A percentile compares a stretch with the other conserved stretches of the same genome.
Conservation (phyloP, 2,888 invertebrate genomes). For the Odiellus spinosus region DNA sequence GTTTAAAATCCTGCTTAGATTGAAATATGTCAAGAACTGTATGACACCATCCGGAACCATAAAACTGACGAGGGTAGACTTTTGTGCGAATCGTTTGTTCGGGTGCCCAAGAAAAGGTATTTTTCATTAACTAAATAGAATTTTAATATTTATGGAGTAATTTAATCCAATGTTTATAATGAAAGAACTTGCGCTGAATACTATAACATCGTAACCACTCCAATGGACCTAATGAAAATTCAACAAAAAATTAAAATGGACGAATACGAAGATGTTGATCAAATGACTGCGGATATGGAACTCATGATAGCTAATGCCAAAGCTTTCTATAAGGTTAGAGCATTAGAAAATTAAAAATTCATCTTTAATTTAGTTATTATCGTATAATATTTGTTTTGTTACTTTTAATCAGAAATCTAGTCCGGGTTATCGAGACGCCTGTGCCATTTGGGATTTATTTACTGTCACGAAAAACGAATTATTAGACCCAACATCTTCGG, state of each 20-base stretch:
- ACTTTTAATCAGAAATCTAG: conserved; percentile 43
- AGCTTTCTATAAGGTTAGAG: conserved; percentile 64
- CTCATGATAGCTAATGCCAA: conserved; percentile 85
- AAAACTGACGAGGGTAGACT: conserved; percentile 82
- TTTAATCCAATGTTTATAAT: too few relatives aligned
- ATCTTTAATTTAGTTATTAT: conserved; percentile 6
- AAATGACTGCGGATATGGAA: conserved; percentile 75
- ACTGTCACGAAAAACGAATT: conserved; percentile 41
- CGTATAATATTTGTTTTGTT: conserved; percentile 1
- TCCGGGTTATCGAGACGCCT: conserved; percentile 75
- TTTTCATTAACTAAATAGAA: too few relatives aligned
- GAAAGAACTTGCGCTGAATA: conserved; percentile 28
- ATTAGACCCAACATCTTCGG: conserved; percentile 23
- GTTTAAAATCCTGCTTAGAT: conserved; percentile 22
- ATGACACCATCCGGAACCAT: conserved; percentile 73
- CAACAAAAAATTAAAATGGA: conserved; percentile 95
- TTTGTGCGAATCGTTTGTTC: conserved; percentile 82
- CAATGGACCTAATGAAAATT: conserved; percentile 85
- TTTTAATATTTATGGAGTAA: too few relatives aligned
- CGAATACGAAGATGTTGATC: conserved; percentile 85
- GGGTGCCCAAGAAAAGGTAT: conserved; percentile 82
- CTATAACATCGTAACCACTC: conserved; percentile 63
- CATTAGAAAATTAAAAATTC: neutral
- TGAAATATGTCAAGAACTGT: conserved; percentile 58
- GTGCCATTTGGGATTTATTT: conserved; percentile 71